phyloP scores from a whole-genome alignment of 2,888 invertebrate species.

The Reticulitermes lucifugus region DNA sequence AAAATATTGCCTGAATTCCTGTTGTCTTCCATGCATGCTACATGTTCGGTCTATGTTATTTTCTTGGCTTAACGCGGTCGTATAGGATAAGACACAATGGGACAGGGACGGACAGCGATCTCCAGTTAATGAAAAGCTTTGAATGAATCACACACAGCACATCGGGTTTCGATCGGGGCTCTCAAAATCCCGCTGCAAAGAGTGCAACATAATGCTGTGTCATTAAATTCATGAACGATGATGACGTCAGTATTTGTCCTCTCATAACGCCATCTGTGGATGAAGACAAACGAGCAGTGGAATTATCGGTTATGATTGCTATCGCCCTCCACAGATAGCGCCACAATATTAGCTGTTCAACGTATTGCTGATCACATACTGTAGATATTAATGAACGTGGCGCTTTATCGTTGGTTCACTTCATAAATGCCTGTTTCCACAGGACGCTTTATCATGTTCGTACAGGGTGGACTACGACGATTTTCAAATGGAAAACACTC shows the following conservation, averaged over 20 bases:
- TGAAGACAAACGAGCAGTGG: constrained; percentile 12
- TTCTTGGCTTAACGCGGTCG: too few relatives aligned
- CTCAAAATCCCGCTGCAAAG: background rate
- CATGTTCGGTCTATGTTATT: too few relatives aligned
- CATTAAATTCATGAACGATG: background rate
- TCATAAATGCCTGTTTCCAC: constrained; percentile 16
- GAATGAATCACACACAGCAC: background rate
- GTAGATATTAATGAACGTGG: background rate
- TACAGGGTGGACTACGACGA: background rate
- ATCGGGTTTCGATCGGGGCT: background rate
- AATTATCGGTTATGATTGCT: background rate
- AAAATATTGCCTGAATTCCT: too few relatives aligned
- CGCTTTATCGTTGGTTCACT: background rate
- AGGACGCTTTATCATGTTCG: background rate
- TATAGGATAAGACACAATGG: too few relatives aligned
- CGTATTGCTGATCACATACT: too few relatives aligned
- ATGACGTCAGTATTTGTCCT: constrained; percentile 13
- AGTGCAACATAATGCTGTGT: background rate
- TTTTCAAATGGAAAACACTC: constrained; percentile 9
- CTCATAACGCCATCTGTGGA: background rate
- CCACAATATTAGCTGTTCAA: background rate
- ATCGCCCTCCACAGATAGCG: background rate
- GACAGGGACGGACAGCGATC: too few relatives aligned
- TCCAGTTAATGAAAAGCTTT: too few relatives aligned
- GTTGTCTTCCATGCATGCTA: too few relatives aligned